Base-by-base conservation (phyloP, 2,888 invertebrate genomes). In the Platycheirus rosarum region DNA sequence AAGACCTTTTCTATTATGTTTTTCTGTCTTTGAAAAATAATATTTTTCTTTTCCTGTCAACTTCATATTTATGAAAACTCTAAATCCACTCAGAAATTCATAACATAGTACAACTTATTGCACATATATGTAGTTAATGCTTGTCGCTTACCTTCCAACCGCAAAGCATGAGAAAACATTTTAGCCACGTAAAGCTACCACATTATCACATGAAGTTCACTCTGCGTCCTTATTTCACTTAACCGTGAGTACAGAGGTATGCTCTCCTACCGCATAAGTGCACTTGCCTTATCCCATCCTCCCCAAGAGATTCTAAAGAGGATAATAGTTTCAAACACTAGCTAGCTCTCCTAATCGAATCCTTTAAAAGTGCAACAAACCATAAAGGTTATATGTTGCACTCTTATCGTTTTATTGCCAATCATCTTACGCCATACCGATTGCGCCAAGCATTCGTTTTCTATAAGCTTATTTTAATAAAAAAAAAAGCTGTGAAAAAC, bases 391-490 rank as follows among this genome's bases (percentile, higher is more conserved):
- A 74, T 69, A 63, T 60, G 51, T 63, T 55, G 74, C 60, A 29
- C 49, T n/a, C 74, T 79, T 79, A 79, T 79, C 79, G 63, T 57
- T 42, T 69, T 74, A 79, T 79, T 69, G 40, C 63, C 79, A 79
- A 79, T 79, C 79, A 79, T 79, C 74, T 74, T 79, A 63, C 49
- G 49, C 48, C 49, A 69, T 69, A 65, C 51, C 69, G 63, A 79
- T 74, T 65, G 68, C 49, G 68, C 55, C 29, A 18, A 60, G 60
- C 26, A 13, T 14, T 48, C 16, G 40, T 40, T 42, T 18, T 48
- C 60, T 20, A 20, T 55, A 57, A 74, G 63, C 57, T 44, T 3
- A 20, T 26, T 35, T 48, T 18, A 20, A 32, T 46, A 53, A 60
- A 46, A 74, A 65, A 49, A 23, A 23, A 23, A 23, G 2, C 23